Conservation (phyloP, 2,797 vertebrate species). For the Anguilla obscura region DNA sequence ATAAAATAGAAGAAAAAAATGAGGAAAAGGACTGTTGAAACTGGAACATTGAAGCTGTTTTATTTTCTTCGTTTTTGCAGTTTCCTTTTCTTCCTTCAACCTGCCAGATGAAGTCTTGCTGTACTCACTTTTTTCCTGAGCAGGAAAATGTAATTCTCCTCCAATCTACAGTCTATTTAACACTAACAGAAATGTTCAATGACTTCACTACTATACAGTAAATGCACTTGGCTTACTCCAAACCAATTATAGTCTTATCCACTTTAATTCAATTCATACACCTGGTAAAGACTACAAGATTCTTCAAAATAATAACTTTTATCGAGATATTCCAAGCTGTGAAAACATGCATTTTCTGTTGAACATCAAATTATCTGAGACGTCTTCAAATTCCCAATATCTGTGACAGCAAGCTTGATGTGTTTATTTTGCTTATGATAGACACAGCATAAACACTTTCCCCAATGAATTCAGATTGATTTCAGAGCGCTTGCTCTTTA, state of each 20-base stretch:
- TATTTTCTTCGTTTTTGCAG: neutral
- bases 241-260: constrained; percentile 27
- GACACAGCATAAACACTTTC: constrained; percentile 52
- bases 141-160: neutral
- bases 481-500: constrained; percentile 14
- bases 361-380: constrained; percentile 39
- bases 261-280: constrained; percentile 21
- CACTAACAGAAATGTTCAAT: constrained; percentile 26
- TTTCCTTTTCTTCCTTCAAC: neutral
- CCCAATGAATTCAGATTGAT: constrained; percentile 42
- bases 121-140: neutral
- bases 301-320: constrained; percentile 27
- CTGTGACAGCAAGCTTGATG: constrained; percentile 47
- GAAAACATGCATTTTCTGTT: constrained; percentile 37
- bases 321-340: constrained; percentile 35
- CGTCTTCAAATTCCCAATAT: constrained; percentile 45
- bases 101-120: neutral
- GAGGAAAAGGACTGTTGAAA: no score
- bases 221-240: constrained; percentile 19
- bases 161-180: constrained; percentile 20
- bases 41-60: no score
- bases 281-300: constrained; percentile 32
- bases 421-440: constrained; percentile 48
- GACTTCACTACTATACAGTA: constrained; percentile 18
- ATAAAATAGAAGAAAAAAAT: no score